Evolutionary conservation across 2,113 vertebrate genomes (phyloP).

Genomic region (Spea multiplicata): DNA sequence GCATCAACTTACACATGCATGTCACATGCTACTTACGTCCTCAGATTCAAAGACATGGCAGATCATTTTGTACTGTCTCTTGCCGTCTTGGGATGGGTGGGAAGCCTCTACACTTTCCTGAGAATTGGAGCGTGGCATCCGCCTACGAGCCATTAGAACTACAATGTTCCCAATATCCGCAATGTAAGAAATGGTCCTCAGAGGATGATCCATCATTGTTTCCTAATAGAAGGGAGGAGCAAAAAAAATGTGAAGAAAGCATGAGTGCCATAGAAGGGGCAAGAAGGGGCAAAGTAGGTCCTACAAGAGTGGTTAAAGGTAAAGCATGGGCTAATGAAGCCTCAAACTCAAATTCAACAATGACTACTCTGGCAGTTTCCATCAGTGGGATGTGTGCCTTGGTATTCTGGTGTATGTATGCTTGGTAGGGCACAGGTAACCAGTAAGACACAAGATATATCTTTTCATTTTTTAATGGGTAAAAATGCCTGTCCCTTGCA

Average conservation of each 20-base stretch:
- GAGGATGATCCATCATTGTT: conserved; percentile 96
- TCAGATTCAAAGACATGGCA: conserved; percentile 98
- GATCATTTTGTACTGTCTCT: conserved; percentile 97
- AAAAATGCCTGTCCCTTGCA: too few species aligned
- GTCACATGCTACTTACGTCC: conserved; percentile 77
- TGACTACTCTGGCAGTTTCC: too few species aligned
- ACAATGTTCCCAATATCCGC: conserved; percentile 96
- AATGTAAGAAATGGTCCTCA: conserved; percentile 94
- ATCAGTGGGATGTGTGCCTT: too few species aligned
- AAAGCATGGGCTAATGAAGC: too few species aligned
- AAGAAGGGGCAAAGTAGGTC: neutral
- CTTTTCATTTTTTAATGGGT: too few species aligned
- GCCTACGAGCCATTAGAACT: conserved; percentile 90
- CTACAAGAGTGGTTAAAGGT: too few species aligned
- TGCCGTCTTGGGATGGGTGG: conserved; percentile 85
- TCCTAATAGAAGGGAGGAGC: conserved; percentile 66
- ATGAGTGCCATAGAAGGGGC: neutral
- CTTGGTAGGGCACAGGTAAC: too few species aligned
- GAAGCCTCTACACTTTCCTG: conserved; percentile 87
- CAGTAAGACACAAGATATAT: too few species aligned
- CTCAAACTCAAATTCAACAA: too few species aligned
- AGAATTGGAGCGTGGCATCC: conserved; percentile 86
- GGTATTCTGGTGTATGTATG: too few species aligned
- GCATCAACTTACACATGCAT: neutral
- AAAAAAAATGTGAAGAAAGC: neutral